A percentile compares a stretch with the other conserved stretches of the same genome.
These are phyloP conservation scores for Drosophila dives DNA, from an alignment of 2,888 invertebrate genomes.

Conservation along the genomic window DNA sequence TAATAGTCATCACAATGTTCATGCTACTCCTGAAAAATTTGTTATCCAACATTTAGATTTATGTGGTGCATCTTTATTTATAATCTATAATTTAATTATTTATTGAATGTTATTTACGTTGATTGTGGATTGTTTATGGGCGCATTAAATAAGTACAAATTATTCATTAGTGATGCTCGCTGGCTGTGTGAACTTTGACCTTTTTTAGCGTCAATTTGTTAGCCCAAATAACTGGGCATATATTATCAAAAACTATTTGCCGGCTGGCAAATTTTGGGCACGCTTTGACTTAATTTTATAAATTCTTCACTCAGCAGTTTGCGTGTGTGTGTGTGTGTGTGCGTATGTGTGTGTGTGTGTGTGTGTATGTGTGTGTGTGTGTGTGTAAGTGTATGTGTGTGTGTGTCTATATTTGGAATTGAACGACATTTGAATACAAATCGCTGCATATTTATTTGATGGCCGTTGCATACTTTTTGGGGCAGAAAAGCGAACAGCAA, in stretches of 20 bases:
- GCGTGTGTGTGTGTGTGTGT: constrained; percentile 1
- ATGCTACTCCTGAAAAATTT: background rate
- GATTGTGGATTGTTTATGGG: background rate
- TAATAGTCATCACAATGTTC: background rate
- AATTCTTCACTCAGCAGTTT: constrained; percentile 19
- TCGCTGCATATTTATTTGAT: constrained; percentile 57
- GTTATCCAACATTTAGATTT: background rate
- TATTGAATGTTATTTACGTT: background rate
- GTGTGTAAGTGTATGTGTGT: background rate
- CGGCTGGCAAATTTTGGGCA: background rate
- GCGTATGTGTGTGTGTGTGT: background rate
- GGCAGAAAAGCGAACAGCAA: constrained; percentile 11
- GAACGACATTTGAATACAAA: constrained; percentile 66
- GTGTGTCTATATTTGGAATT: constrained; percentile 15
- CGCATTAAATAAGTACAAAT: background rate
- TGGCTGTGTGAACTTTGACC: background rate
- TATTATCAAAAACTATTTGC: constrained; percentile 10
- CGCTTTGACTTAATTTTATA: background rate
- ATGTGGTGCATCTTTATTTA: background rate
- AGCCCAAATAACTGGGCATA: background rate
- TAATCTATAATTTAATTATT: background rate
- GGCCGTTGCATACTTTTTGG: constrained; percentile 49
- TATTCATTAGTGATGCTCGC: background rate
- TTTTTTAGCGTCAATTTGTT: background rate
- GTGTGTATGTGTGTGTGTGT: background rate